phyloP scores from a whole-genome alignment of 2,113 vertebrate genomes.

The Numida meleagris region DNA sequence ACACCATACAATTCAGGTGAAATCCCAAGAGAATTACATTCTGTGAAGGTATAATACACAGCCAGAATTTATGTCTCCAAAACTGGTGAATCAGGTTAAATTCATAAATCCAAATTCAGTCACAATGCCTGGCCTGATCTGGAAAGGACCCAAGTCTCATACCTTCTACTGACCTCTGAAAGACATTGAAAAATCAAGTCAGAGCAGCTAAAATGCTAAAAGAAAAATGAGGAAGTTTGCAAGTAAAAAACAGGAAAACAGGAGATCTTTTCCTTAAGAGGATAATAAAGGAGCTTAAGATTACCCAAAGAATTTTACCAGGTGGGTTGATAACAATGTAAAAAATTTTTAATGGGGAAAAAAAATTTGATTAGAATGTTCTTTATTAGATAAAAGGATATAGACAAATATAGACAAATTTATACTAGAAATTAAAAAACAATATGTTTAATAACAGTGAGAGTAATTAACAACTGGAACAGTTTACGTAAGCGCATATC shows the following conservation, averaged over 20 bases:
- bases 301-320: background rate
- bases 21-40: background rate
- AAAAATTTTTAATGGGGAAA: background rate
- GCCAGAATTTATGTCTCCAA: background rate
- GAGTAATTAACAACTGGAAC: constrained; percentile 34
- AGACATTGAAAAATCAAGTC: background rate
- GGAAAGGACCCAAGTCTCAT: background rate
- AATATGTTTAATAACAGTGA: background rate
- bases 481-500: background rate
- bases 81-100: background rate
- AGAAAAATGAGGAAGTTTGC: background rate
- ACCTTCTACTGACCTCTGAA: background rate
- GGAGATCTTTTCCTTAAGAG: background rate
- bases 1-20: background rate
- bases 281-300: background rate
- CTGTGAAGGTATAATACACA: background rate
- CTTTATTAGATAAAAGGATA: background rate
- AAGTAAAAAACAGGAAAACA: background rate
- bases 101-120: background rate
- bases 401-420: background rate
- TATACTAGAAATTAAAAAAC: background rate
- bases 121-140: background rate
- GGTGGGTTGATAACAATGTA: background rate
- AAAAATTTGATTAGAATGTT: background rate
- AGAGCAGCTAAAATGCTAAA: background rate